phyloP scores from a whole-genome alignment of 2,888 invertebrate species.

The Pammene aurita region DNA sequence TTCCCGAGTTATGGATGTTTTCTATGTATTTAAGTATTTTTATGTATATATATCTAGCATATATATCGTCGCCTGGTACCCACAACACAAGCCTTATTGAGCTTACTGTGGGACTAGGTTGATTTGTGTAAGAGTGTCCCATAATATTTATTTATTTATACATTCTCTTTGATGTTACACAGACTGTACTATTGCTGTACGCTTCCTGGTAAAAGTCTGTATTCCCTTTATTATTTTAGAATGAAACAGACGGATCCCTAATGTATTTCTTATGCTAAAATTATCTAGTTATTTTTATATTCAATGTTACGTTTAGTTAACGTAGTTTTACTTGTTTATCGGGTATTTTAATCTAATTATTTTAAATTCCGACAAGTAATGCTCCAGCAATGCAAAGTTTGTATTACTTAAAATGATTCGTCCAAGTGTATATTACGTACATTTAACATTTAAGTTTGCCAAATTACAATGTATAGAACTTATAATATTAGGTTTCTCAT shows the following conservation, averaged over 20 bases:
- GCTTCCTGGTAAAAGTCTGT: not conserved
- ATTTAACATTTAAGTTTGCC: slow-evolving; percentile 23
- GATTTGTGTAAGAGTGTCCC: too few relatives aligned
- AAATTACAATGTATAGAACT: slow-evolving; percentile 19
- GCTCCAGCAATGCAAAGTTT: slow-evolving; percentile 26
- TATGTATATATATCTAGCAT: too few relatives aligned
- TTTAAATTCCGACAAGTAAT: slow-evolving; percentile 15
- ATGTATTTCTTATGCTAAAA: not conserved
- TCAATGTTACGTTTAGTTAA: not conserved
- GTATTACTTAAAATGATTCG: slow-evolving; percentile 36
- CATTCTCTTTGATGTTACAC: too few relatives aligned
- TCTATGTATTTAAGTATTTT: too few relatives aligned
- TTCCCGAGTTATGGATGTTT: too few relatives aligned
- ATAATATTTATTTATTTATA: too few relatives aligned
- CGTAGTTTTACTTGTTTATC: slow-evolving; percentile 7
- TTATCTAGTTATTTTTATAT: not conserved
- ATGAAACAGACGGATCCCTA: not conserved
- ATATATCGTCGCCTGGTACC: too few relatives aligned
- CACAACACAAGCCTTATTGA: too few relatives aligned
- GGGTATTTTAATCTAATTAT: slow-evolving; percentile 26
- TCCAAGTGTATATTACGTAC: slow-evolving; percentile 27
- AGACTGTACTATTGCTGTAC: too few relatives aligned
- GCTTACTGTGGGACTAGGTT: too few relatives aligned
- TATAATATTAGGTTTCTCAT: not conserved
- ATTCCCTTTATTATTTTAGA: not conserved